phyloP scores from a whole-genome alignment of 2,888 invertebrate genomes.

The Phyto melanocephala region DNA sequence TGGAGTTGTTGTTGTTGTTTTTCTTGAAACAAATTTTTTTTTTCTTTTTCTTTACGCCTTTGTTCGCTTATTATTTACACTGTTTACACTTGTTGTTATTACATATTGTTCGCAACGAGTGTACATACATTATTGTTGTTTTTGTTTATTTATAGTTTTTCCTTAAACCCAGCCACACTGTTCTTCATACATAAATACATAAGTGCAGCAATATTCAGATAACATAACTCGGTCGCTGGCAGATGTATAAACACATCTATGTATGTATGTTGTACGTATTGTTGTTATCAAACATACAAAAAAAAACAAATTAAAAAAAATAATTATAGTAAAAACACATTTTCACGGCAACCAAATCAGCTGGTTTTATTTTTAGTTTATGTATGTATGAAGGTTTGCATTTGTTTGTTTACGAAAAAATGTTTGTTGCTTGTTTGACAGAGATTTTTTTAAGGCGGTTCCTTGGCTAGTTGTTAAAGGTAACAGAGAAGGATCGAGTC shows the following conservation, averaged over 20 bases:
- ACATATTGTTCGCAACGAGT: not conserved
- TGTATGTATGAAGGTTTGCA: too few species aligned
- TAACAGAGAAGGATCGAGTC: not conserved
- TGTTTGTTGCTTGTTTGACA: too few species aligned
- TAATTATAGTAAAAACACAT: too few species aligned
- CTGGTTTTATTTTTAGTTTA: slow-evolving; percentile 4
- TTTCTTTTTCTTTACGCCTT: slow-evolving; percentile 1
- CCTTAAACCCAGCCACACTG: slow-evolving; percentile 1
- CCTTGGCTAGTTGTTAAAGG: too few species aligned
- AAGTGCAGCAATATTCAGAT: not conserved
- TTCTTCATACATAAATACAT: not conserved
- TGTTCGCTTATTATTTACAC: slow-evolving; percentile 39
- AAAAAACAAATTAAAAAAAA: too few species aligned
- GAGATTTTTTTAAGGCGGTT: too few species aligned
- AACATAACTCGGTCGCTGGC: slow-evolving; percentile 19
- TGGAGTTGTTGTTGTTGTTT: not conserved
- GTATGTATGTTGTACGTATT: not conserved
- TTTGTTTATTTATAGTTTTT: slow-evolving; percentile 49
- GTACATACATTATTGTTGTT: not conserved
- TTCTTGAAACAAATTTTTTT: not conserved
- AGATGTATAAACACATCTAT: too few species aligned
- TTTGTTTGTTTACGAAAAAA: too few species aligned
- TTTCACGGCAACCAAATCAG: too few species aligned
- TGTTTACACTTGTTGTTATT: slow-evolving; percentile 32
- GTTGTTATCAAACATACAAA: not conserved